These are phyloP conservation scores for Galeopterus variegatus DNA, from an alignment of 2,113 vertebrate species.

Conservation along the genomic window DNA sequence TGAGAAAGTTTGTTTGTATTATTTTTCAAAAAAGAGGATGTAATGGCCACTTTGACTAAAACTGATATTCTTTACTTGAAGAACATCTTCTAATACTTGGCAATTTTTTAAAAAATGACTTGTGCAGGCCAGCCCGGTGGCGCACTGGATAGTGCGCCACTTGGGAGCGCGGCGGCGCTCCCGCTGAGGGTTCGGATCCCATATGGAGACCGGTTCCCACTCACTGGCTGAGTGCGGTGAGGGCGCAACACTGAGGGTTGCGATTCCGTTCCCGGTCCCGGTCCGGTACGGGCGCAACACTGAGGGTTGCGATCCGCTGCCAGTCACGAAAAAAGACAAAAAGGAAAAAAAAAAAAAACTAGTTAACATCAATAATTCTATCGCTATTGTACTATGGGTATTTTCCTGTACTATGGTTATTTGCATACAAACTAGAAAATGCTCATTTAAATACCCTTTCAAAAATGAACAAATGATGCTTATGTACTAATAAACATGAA, in stretches of 20 bases:
- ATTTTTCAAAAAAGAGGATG: conserved; percentile 79
- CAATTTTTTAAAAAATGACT: conserved; percentile 86
- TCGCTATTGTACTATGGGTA: conserved; percentile 87
- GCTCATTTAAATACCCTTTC: conserved; percentile 90
- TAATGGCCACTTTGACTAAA: conserved; percentile 87
- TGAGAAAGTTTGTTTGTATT: conserved; percentile 83
- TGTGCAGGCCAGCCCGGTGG: no score
- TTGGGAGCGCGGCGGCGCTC: no score
- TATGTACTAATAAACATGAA: conserved; percentile 82
- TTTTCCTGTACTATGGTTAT: conserved; percentile 87
- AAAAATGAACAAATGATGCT: conserved; percentile 87
- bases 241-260: no score
- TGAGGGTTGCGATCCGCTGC: no score
- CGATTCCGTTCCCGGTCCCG: no score
- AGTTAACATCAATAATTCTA: conserved; percentile 89
- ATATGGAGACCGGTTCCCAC: no score
- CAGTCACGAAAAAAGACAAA: no score
- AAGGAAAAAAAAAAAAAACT: no score
- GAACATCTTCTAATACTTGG: conserved; percentile 88
- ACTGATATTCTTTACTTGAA: conserved; percentile 82
- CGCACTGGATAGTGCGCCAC: no score
- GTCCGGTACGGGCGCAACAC: no score
- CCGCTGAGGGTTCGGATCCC: no score
- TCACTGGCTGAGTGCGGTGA: no score
- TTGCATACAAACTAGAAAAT: conserved; percentile 90